Percentiles rank a stretch among this genome's conserved stretches.
phyloP scores from a whole-genome alignment of 2,113 vertebrate species.

The Gila orcuttii region DNA sequence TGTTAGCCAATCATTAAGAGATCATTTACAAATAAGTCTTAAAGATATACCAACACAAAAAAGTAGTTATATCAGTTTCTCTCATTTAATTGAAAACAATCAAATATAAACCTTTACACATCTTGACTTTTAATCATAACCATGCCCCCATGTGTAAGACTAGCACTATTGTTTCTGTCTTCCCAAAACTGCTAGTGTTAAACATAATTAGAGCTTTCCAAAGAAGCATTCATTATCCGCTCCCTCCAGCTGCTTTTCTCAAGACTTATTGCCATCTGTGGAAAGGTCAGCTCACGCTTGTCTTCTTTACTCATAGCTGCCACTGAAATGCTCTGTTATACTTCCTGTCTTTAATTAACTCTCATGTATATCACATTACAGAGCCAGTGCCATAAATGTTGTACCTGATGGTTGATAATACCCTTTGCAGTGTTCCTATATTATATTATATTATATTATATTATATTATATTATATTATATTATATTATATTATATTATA shows the following conservation, averaged over 20 bases:
- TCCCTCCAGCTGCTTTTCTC: conserved; percentile 32
- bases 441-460: not conserved
- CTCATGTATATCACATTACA: conserved; percentile 31
- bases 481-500: not conserved
- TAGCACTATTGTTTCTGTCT: conserved; percentile 45
- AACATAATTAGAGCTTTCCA: conserved; percentile 38
- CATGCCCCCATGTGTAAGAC: conserved; percentile 52
- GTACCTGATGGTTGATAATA: not conserved
- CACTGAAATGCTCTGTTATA: conserved; percentile 18
- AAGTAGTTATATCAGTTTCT: not conserved
- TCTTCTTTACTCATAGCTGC: conserved; percentile 11
- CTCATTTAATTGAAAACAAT: not conserved
- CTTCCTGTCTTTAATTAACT: conserved; percentile 23
- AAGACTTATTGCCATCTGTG: conserved; percentile 58
- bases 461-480: not conserved
- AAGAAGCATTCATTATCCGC: conserved; percentile 39
- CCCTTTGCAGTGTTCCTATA: not conserved
- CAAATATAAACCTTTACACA: not conserved
- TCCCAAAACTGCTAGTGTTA: conserved; percentile 37
- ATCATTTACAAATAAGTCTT: too few species aligned
- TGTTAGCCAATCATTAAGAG: too few species aligned
- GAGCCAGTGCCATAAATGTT: conserved; percentile 11
- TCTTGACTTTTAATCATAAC: conserved; percentile 4
- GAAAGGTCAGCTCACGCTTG: conserved; percentile 52
- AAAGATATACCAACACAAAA: too few species aligned